Conservation (phyloP, 2,113 vertebrate genomes). For the Syngnathus typhle region DNA sequence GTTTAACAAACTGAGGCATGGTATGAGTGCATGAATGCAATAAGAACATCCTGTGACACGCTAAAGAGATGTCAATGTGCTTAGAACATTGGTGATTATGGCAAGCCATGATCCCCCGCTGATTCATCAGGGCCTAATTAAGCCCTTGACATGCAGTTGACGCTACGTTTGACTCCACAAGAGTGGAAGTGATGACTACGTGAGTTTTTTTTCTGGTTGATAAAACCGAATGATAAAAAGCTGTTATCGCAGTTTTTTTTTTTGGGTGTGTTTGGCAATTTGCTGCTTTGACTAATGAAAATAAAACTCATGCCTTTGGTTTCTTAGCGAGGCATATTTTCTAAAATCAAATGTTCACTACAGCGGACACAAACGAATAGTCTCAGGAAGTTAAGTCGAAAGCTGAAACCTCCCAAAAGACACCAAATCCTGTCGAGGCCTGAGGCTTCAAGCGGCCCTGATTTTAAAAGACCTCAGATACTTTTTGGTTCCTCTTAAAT, state of each 20-base stretch:
- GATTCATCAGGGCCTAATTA: constrained; percentile 39
- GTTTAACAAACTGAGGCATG: constrained; percentile 19
- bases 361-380: no score
- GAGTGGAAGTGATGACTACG: not conserved
- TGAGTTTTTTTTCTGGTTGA: not conserved
- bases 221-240: not conserved
- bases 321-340: not conserved
- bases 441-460: not conserved
- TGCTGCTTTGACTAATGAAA: not conserved
- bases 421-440: not conserved
- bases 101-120: constrained; percentile 32
- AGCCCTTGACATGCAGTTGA: constrained; percentile 40
- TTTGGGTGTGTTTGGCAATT: not conserved
- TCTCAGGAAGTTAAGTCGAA: not conserved
- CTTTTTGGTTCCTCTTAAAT: not conserved
- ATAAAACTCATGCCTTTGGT: not conserved
- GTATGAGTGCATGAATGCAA: constrained; percentile 50
- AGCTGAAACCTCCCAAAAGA: not conserved
- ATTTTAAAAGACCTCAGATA: not conserved
- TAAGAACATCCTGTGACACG: constrained; percentile 56
- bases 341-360: no score
- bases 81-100: constrained; percentile 60
- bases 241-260: no score
- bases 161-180: not conserved
- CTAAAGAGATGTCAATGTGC: constrained; percentile 64